Evolutionary conservation across 2,113 vertebrate genomes (phyloP).

Genomic region (Anoplopoma fimbria): DNA sequence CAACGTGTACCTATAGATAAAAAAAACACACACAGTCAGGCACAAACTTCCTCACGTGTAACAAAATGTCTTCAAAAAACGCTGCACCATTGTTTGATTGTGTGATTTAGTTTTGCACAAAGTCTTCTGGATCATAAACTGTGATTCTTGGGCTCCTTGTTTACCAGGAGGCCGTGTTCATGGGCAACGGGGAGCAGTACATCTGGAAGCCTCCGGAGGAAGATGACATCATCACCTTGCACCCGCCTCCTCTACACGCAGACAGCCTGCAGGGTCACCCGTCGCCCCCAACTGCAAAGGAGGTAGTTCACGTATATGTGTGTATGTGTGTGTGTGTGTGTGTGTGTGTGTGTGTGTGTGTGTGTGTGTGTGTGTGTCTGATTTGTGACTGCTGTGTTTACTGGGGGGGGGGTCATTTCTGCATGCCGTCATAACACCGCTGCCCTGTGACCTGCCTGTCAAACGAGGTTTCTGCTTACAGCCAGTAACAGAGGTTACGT

Average conservation of each 20-base stretch:
- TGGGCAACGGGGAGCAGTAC: slow-evolving; percentile 87
- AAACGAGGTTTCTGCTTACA: slow-evolving; percentile 63
- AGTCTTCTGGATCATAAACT: background rate
- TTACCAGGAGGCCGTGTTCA: slow-evolving; percentile 82
- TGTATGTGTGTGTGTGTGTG: background rate
- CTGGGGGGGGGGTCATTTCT: slow-evolving; percentile 45
- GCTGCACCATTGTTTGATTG: background rate
- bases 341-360: slow-evolving; percentile 22
- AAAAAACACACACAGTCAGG: slow-evolving; percentile 1
- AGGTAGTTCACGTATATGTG: slow-evolving; percentile 76
- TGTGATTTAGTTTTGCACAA: background rate
- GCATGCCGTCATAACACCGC: slow-evolving; percentile 48
- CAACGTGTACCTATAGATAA: slow-evolving; percentile 19
- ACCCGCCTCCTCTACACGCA: slow-evolving; percentile 67
- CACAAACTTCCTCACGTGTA: background rate
- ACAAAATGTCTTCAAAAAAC: no score
- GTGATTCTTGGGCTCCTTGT: slow-evolving; percentile 21
- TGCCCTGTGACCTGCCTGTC: slow-evolving; percentile 71
- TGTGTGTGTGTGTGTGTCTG: slow-evolving; percentile 12
- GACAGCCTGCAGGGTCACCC: slow-evolving; percentile 78
- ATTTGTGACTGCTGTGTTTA: slow-evolving; percentile 66
- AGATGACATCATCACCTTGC: slow-evolving; percentile 79
- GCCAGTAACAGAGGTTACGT: slow-evolving; percentile 60
- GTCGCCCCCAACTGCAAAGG: slow-evolving; percentile 72
- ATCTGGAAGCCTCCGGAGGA: slow-evolving; percentile 88